Evolutionary conservation across 2,113 vertebrate genomes (phyloP).

Genomic region (Xiphorhynchus elegans): DNA sequence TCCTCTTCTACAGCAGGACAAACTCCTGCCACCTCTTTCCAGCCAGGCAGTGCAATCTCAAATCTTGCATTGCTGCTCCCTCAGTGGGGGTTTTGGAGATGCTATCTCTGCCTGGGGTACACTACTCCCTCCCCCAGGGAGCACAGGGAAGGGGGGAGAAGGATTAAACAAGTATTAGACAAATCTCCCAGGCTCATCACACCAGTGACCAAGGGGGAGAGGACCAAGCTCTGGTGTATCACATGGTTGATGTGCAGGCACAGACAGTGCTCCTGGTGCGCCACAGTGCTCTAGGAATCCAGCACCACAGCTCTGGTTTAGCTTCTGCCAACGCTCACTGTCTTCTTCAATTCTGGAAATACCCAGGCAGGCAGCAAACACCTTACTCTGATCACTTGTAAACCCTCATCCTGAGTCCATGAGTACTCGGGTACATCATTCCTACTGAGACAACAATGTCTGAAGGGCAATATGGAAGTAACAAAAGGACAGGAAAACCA

Average conservation of each 20-base stretch:
- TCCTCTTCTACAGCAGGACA: slow-evolving; percentile 10
- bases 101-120: neutral
- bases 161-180: neutral
- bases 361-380: neutral
- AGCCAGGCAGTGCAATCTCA: accelerated
- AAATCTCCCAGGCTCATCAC: neutral
- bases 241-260: accelerated
- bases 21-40: slow-evolving; percentile 1
- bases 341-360: neutral
- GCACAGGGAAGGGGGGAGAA: neutral
- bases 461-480: neutral
- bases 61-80: accelerated
- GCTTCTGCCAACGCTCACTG: neutral
- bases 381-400: neutral
- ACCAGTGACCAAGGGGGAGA: neutral
- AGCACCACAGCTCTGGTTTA: neutral
- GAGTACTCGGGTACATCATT: neutral
- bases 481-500: neutral
- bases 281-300: accelerated
- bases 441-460: accelerated
- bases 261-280: accelerated
- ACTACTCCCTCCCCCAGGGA: neutral
- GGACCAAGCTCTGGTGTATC: accelerated
- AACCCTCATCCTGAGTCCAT: neutral
- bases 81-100: neutral